These are phyloP conservation scores for Aphodius granarius DNA, from an alignment of 2,888 invertebrate species.

Conservation along the genomic window DNA sequence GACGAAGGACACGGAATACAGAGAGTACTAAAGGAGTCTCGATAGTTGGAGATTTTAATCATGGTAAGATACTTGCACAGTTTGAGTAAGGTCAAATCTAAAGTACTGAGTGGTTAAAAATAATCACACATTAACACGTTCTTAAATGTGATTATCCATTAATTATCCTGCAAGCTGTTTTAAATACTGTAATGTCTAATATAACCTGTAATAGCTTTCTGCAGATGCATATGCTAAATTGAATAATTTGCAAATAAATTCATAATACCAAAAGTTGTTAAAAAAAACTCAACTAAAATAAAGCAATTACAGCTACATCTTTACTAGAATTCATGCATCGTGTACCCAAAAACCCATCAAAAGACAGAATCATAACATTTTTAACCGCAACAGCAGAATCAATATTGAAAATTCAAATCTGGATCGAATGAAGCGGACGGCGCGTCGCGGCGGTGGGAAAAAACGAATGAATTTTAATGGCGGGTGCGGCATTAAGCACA, in stretches of 20 bases:
- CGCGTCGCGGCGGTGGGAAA: neutral
- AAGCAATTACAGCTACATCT: neutral
- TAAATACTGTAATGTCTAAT: no score
- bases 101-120: no score
- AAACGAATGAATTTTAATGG: neutral
- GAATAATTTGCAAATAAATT: no score
- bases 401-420: neutral
- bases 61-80: no score
- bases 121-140: no score
- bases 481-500: neutral
- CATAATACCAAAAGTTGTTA: no score
- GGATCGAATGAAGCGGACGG: neutral
- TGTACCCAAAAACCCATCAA: neutral
- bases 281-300: neutral
- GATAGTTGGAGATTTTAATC: conserved; percentile 53
- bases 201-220: no score
- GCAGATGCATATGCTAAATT: no score
- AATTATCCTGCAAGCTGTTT: no score
- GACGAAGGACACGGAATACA: conserved; percentile 50
- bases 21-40: conserved; percentile 52
- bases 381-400: neutral
- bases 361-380: neutral
- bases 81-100: no score
- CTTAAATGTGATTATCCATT: no score
- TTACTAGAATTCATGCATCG: neutral